These are phyloP conservation scores for Hyles lineata DNA, from an alignment of 2,888 invertebrate species.

Conservation along the genomic window DNA sequence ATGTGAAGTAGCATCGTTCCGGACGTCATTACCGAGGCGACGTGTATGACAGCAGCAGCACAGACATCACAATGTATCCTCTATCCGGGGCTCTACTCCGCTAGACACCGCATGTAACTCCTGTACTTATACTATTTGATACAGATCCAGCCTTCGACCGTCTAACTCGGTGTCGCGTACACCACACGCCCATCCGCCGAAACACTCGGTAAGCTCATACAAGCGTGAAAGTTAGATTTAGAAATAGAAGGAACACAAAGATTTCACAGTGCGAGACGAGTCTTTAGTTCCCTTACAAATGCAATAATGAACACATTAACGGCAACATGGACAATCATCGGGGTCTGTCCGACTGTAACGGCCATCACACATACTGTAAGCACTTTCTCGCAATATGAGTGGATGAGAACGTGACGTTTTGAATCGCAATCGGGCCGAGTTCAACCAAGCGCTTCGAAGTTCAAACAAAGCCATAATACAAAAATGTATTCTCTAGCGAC, in stretches of 20 bases:
- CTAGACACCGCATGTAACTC: not conserved
- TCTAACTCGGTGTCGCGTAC: slow-evolving; percentile 1
- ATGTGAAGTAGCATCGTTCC: not conserved
- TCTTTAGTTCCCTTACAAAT: slow-evolving; percentile 5
- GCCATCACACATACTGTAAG: slow-evolving; percentile 21
- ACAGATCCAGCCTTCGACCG: slow-evolving; percentile 47
- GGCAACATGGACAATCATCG: not conserved
- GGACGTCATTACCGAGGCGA: not conserved
- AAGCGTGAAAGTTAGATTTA: slow-evolving; percentile 61
- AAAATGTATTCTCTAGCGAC: not conserved
- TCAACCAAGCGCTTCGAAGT: not conserved
- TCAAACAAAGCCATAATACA: not conserved
- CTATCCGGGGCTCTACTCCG: slow-evolving; percentile 38
- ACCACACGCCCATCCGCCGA: not conserved
- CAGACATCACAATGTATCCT: slow-evolving; percentile 32
- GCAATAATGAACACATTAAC: not conserved
- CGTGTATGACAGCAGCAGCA: slow-evolving; percentile 47
- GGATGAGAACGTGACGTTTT: slow-evolving; percentile 35
- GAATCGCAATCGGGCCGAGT: slow-evolving; percentile 6
- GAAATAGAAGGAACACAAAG: slow-evolving; percentile 48
- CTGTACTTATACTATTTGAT: slow-evolving; percentile 43
- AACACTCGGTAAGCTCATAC: slow-evolving; percentile 44
- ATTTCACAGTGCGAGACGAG: slow-evolving; percentile 49
- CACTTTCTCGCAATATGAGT: slow-evolving; percentile 42
- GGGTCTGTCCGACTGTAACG: slow-evolving; percentile 36